A percentile compares a stretch with the other conserved stretches of the same genome.
These are phyloP conservation scores for Tretioscincus oriximinensis DNA, from an alignment of 2,113 vertebrate species.

Conservation along the genomic window DNA sequence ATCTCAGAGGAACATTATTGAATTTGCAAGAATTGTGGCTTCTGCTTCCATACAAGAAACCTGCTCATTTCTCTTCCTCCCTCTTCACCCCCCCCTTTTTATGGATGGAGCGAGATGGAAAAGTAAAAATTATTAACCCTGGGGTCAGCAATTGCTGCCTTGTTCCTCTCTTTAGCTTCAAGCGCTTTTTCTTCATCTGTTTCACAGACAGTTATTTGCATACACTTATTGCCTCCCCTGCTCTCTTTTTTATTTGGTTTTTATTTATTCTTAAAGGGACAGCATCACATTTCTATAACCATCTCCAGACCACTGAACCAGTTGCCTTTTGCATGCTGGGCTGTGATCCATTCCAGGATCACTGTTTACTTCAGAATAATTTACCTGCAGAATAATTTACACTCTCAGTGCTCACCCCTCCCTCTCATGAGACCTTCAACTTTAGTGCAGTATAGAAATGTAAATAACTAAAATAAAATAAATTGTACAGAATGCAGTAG, in stretches of 20 bases:
- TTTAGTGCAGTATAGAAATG: no score
- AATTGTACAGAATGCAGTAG: no score
- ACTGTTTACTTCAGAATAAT: neutral
- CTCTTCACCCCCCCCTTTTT: conserved; percentile 26
- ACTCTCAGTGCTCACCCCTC: no score
- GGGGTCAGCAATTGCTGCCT: conserved; percentile 85
- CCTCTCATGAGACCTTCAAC: no score
- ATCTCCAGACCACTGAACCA: no score
- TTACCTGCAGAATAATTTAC: no score
- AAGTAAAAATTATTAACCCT: conserved; percentile 96
- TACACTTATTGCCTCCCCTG: conserved; percentile 86
- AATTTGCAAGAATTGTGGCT: neutral
- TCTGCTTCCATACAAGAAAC: neutral
- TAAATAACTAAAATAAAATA: no score
- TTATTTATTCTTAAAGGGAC: conserved; percentile 70
- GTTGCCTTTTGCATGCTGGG: neutral
- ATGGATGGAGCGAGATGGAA: conserved; percentile 86
- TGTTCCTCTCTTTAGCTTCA: conserved; percentile 86
- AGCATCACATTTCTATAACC: conserved; percentile 23
- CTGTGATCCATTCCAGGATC: neutral
- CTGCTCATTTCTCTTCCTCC: neutral
- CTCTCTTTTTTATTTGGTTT: conserved; percentile 42
- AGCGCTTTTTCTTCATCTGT: conserved; percentile 88
- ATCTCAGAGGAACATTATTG: neutral
- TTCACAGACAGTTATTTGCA: conserved; percentile 91